Evolutionary conservation across 2,113 vertebrate genomes (phyloP).

Genomic region (Alethe diademata): DNA sequence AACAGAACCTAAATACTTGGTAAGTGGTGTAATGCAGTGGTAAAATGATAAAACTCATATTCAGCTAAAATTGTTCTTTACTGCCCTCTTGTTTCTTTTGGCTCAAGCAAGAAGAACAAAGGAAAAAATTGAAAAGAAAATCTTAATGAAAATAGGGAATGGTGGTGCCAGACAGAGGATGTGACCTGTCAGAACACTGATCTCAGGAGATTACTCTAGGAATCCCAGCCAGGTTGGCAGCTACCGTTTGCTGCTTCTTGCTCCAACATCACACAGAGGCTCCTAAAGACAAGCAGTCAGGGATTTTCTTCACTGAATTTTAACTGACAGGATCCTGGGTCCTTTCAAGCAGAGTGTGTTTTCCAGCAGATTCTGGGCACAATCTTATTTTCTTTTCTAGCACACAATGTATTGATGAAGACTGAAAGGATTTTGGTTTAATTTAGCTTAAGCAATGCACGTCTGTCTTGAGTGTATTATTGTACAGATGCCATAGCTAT

Average conservation of each 20-base stretch:
- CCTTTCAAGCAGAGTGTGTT: background rate
- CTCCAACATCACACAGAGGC: constrained; percentile 34
- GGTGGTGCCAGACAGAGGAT: constrained; percentile 56
- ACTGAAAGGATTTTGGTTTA: background rate
- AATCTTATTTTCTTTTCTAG: background rate
- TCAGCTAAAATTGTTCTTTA: constrained; percentile 61
- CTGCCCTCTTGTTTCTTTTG: constrained; percentile 69
- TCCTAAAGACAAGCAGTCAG: constrained; percentile 5
- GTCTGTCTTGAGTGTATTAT: background rate
- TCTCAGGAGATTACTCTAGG: constrained; percentile 58
- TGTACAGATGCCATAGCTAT: background rate
- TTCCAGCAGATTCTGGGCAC: constrained; percentile 21
- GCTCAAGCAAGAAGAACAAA: constrained; percentile 46
- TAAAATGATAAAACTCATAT: constrained; percentile 68
- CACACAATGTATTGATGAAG: background rate
- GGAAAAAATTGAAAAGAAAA: constrained; percentile 47
- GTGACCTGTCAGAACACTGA: constrained; percentile 68
- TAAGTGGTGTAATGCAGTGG: constrained; percentile 64
- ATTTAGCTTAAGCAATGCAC: background rate
- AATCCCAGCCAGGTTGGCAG: constrained; percentile 69
- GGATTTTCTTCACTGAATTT: constrained; percentile 40
- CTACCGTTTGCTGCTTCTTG: constrained; percentile 54
- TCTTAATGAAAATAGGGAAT: constrained; percentile 57
- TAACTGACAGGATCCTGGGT: background rate
- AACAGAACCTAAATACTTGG: constrained; percentile 67